phyloP scores from a whole-genome alignment of 1,140 invertebrate genomes.

The Delia radicum region DNA sequence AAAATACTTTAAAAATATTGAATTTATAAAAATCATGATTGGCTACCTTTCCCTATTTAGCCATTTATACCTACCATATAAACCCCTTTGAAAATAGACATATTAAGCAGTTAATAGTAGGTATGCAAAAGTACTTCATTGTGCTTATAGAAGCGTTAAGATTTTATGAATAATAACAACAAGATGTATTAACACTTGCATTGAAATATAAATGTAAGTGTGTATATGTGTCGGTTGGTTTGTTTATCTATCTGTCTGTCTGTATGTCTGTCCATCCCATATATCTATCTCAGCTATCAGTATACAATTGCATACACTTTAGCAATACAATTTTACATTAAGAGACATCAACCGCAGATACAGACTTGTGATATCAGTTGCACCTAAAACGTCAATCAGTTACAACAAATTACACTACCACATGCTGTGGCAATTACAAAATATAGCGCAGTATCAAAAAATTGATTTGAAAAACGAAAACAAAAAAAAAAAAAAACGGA shows the following conservation, averaged over 20 bases:
- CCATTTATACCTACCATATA: too few relatives aligned
- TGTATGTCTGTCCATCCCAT: not conserved
- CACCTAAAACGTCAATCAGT: conserved; percentile 26
- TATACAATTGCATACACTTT: conserved; percentile 11
- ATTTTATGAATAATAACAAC: conserved; percentile 7
- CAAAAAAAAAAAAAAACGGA: not conserved
- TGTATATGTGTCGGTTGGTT: not conserved
- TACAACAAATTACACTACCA: conserved; percentile 17
- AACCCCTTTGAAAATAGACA: too few relatives aligned
- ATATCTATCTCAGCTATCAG: not conserved
- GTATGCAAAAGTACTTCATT: not conserved
- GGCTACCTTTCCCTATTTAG: too few relatives aligned
- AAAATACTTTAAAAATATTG: too few relatives aligned
- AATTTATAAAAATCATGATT: too few relatives aligned
- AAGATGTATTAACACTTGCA: conserved; percentile 16
- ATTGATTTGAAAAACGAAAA: not conserved
- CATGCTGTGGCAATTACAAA: not conserved
- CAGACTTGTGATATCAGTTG: conserved; percentile 20
- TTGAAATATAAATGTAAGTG: not conserved
- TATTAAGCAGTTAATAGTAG: too few relatives aligned
- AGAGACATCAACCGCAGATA: conserved; percentile 14
- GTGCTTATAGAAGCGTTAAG: conserved; percentile 15
- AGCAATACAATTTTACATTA: conserved; percentile 4
- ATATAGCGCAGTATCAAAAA: not conserved
- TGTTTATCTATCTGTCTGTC: not conserved